Percentiles rank a stretch among this genome's conserved stretches.
phyloP scores from a whole-genome alignment of 2,888 invertebrate species.

The Vesta saturnalis region DNA sequence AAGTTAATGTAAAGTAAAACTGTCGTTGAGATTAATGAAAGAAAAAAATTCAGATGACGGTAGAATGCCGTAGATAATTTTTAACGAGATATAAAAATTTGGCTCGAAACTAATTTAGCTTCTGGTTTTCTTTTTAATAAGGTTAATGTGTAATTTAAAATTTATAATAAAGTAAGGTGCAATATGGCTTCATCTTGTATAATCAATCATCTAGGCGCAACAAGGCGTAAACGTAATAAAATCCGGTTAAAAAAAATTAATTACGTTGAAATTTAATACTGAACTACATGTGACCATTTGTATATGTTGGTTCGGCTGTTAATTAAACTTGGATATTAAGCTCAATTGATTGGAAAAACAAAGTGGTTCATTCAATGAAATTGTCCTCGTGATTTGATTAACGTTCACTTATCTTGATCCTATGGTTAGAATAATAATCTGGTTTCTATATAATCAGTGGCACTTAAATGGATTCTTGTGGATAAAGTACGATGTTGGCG shows the following conservation, averaged over 20 bases:
- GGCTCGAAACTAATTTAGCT: not conserved
- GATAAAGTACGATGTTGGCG: too few species aligned
- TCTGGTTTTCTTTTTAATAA: constrained; percentile 3
- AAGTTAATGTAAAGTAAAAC: constrained; percentile 36
- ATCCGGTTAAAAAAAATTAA: not conserved
- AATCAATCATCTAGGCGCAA: not conserved
- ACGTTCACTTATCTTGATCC: too few species aligned
- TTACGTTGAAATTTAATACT: not conserved
- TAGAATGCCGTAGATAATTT: constrained; percentile 10
- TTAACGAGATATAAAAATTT: constrained; percentile 15
- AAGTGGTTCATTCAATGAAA: too few species aligned
- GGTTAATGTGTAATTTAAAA: not conserved
- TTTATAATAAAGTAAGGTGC: not conserved
- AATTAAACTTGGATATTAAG: not conserved
- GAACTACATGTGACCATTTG: too few species aligned
- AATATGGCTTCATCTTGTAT: not conserved
- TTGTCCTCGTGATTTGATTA: too few species aligned
- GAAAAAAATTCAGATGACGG: not conserved
- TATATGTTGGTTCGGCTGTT: not conserved
- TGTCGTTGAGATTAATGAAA: constrained; percentile 30
- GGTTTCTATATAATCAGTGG: too few species aligned
- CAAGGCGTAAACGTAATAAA: not conserved
- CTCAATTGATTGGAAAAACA: not conserved
- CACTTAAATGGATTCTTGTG: too few species aligned
- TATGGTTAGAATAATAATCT: too few species aligned